Evolutionary conservation across 2,797 vertebrate species (phyloP).

Genomic region (Fistularia tabacaria): DNA sequence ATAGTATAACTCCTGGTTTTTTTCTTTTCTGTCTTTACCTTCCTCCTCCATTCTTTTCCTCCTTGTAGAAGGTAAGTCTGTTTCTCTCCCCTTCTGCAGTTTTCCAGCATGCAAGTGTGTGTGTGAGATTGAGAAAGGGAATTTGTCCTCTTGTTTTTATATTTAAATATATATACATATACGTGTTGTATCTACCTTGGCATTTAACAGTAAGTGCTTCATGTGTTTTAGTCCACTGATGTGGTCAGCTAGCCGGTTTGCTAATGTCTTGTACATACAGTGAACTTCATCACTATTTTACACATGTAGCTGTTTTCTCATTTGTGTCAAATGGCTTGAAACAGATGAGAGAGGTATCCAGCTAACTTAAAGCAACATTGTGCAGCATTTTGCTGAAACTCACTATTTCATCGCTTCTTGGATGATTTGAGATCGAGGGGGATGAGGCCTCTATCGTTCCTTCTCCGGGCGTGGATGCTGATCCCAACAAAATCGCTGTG

Average conservation of each 20-base stretch:
- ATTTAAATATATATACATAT: background rate
- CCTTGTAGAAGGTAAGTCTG: slow-evolving; percentile 97
- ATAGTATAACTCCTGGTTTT: slow-evolving; percentile 79
- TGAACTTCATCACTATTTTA: slow-evolving; percentile 36
- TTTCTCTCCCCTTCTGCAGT: slow-evolving; percentile 72
- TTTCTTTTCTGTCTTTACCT: slow-evolving; percentile 75
- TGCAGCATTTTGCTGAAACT: background rate
- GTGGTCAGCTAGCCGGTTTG: slow-evolving; percentile 30
- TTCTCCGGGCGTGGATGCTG: too few relatives aligned
- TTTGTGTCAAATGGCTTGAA: slow-evolving; percentile 44
- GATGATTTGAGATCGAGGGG: too few relatives aligned
- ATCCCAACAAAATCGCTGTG: too few relatives aligned
- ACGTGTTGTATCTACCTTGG: slow-evolving; percentile 29
- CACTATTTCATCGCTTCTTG: too few relatives aligned
- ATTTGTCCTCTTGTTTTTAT: slow-evolving; percentile 52
- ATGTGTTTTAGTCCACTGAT: slow-evolving; percentile 47
- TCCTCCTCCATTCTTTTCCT: slow-evolving; percentile 85
- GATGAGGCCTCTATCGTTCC: too few relatives aligned
- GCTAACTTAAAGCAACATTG: background rate
- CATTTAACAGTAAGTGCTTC: slow-evolving; percentile 47
- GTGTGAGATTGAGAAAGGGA: slow-evolving; percentile 45
- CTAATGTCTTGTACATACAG: slow-evolving; percentile 26
- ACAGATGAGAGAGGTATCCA: slow-evolving; percentile 28
- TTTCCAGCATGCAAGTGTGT: slow-evolving; percentile 82
- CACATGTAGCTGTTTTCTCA: slow-evolving; percentile 53